Base-by-base conservation (phyloP, 2,113 vertebrate species). In the Seriola aureovittata region DNA sequence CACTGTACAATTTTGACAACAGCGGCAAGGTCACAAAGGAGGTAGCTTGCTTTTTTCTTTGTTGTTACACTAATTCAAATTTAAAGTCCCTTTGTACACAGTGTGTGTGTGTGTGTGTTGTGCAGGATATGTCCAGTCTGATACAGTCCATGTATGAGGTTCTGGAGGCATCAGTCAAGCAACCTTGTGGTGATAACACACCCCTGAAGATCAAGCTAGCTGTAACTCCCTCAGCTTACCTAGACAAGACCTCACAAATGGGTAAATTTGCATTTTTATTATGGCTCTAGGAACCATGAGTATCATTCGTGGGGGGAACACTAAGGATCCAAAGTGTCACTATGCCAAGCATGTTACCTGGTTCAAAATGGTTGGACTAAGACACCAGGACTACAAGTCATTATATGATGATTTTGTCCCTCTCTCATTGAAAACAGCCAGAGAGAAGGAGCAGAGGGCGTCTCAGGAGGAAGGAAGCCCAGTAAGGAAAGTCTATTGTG, bases 141-240 rank as follows among this genome's bases (percentile, higher is more conserved):
- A 96, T 98, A 87, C 96, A 97, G 50, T 97, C 96, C 79, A 96
- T 99, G 92, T 97, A 96, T 68, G 97, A 98, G 81, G 96, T 96
- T 86, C 94, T 98, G 0, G 96, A 97, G 80, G 94, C 96, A 17
- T 97, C 97, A 0, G 95, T 97, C 75, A 98, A 96, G 92, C 96
- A 96, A 92, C 82, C 85, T 29, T 93, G 95, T 0, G 93, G 91
- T 3, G 95, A 95, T 29, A 96, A 94, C 92, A 96, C 96, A 94
- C 96, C 97, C 0, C 93, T 99, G 86, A 94, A 94, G 36, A 96
- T 99, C 84, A 98, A 97, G 78, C 94, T 98, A 10, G 96, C 96
- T 0, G 94, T 98, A 76, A 95, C 95, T 57, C 95, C 97, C 0
- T 95, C 97, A 17, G 85, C 95, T 44, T 95, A 93, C 81, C 95